Base-by-base conservation (phyloP, 1,140 invertebrate genomes). In the Amyelois transitella region DNA sequence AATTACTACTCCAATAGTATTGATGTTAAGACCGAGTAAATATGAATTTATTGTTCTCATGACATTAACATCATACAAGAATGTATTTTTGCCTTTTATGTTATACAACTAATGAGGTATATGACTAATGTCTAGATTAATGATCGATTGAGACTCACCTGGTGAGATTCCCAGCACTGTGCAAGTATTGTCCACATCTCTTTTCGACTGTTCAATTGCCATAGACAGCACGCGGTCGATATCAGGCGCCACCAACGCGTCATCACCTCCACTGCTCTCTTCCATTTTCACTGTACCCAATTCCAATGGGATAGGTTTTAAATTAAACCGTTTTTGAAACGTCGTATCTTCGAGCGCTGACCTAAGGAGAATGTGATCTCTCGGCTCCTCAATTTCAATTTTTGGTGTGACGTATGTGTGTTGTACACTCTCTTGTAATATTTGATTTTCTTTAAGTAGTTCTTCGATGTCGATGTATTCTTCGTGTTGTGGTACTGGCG, bases 181-280 rank as follows among this genome's bases (percentile, higher is more conserved):
- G 77, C 95, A 97, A 1, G 95, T 96, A 69, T 93, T 94, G 65
- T 95, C 93, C 24, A 96, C 94, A 76, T 96, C 95, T 66, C 94
- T 93, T 58, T 94, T 93, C 54, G 95, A 92, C 73, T 96, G 94
- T 68, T 96, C 95, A 64, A 96, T 94, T 5, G 95, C 95, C 74
- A 97, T 88, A 53, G 93, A 95, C 18, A 96, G 90, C 12, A 96
- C 94, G 6, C 95, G 94, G 75, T 96, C 95, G 60, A 97, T 94
- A 67, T 93, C 92, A 64, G 94, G 93, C 21, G 91, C 89, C n/a
- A 90, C 91, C 38, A 93, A 85, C 24, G 92, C 90, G 1, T 91
- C 91, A 43, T 92, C 90, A 10, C 83, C 86, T 21, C 88, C 88
- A 58, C 90, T 90, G 25, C 89, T 89, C 59, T 91, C 89, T 74